Evolutionary conservation across 2,797 vertebrate species (phyloP).

Genomic region (Alectoris magna): DNA sequence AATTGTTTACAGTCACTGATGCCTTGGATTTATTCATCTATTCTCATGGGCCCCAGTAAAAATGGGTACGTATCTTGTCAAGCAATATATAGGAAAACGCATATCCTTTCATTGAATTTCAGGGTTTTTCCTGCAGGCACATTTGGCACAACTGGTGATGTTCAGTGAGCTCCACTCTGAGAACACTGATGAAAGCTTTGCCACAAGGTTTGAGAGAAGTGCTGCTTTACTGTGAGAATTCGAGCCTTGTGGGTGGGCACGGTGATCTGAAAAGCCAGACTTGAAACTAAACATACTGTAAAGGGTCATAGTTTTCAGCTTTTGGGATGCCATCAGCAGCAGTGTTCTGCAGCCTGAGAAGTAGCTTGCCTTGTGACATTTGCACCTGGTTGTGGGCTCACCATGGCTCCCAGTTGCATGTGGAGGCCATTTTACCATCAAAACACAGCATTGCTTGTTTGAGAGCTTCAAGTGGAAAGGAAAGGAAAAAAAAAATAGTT

Average conservation of each 20-base stretch:
- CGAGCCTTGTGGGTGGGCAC: background rate
- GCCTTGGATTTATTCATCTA: background rate
- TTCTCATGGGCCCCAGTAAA: background rate
- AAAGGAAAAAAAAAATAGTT: background rate
- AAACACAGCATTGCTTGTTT: constrained; percentile 13
- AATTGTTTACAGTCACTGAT: background rate
- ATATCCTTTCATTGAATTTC: background rate
- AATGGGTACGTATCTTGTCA: background rate
- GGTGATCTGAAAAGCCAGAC: background rate
- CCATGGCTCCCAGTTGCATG: background rate
- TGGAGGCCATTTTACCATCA: background rate
- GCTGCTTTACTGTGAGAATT: background rate
- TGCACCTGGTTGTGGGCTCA: background rate
- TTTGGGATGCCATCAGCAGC: background rate
- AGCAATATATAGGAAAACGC: background rate
- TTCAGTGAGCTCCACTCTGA: background rate
- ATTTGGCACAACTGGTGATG: background rate
- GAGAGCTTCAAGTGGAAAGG: background rate
- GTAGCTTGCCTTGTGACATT: background rate
- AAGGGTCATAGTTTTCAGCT: background rate
- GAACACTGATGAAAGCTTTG: background rate
- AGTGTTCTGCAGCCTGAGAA: background rate
- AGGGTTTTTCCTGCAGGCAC: background rate
- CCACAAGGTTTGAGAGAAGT: background rate
- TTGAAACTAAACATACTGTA: accelerated